Base-by-base conservation (phyloP, 37 sponge, comb jelly and placozoan genomes). In the Eunapius fragilis region DNA sequence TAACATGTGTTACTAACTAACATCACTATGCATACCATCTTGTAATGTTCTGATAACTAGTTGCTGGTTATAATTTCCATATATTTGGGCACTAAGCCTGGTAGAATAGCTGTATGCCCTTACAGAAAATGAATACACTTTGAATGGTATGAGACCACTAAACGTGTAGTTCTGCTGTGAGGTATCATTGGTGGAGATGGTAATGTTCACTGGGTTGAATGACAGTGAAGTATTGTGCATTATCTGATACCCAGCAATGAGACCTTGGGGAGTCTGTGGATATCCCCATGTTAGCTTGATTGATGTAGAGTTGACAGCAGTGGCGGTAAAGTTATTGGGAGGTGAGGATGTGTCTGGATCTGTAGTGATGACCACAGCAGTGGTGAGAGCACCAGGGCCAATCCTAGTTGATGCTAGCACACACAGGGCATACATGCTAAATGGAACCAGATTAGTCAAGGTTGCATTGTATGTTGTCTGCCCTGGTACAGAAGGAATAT, bases 161-260 rank as follows among this genome's bases (percentile, higher is more conserved):
- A 88, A 33, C n/a, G 41, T 31, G 38, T 10, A 17, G 7, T 30
- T 70, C 35, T 85, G 90, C 37, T 74, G 41, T 34, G 67, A 69
- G 9, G n/a, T 73, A 45, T 90, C 90, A 81, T 90, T 68, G 47
- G 47, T 11, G 9, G 9, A 11, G 47, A 45, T 45, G 47, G n/a
- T n/a, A n/a, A n/a, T n/a, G n/a, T 45, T 9, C 47, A 45, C 47
- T 45, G 47, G 47, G 9, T 45, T 45, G 4, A 45, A 45, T 11
- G 47, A 9, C 3, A 25, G 75, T 72, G 25, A 77, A 2, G 49
- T 30, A 14, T 75, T 45, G 67, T 69, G 37, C 2, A 41, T 33
- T 41, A 91, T 82, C 24, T 49, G 72, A 70, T 91, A 91, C 25
- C 91, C 91, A 25, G 28, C 25, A 26, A 91, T 91, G 19, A 14